Conservation (phyloP, 2,113 vertebrate genomes). For the Emydura subglobosa region DNA sequence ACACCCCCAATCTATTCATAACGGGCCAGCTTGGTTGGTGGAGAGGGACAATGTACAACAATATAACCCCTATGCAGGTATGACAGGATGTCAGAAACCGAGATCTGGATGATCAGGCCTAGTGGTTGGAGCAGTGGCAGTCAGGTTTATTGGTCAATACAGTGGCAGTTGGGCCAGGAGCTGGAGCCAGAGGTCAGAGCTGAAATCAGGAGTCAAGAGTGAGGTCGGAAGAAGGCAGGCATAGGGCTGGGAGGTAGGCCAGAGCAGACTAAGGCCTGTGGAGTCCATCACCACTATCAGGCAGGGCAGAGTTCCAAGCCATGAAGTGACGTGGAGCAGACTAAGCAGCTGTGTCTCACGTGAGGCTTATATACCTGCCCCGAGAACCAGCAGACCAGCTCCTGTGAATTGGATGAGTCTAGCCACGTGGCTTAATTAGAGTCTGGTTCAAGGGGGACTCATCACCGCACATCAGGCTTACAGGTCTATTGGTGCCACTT, state of each 20-base stretch:
- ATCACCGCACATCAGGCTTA: not conserved
- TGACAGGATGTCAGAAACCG: not conserved
- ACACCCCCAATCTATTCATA: too few species aligned
- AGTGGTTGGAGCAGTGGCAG: not conserved
- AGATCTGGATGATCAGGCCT: not conserved
- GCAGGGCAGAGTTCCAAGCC: not conserved
- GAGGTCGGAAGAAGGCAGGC: not conserved
- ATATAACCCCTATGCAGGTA: not conserved
- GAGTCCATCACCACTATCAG: not conserved
- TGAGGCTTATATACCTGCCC: not conserved
- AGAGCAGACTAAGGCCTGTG: not conserved
- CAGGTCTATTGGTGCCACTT: not conserved
- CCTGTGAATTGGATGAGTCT: not conserved
- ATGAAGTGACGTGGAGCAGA: too few species aligned
- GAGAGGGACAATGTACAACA: too few species aligned
- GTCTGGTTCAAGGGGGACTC: not conserved
- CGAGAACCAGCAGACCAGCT: not conserved
- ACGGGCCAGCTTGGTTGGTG: too few species aligned
- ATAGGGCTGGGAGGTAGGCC: not conserved
- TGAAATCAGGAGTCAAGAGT: not conserved
- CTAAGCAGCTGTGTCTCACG: not conserved
- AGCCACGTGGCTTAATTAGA: not conserved
- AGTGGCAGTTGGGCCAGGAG: not conserved
- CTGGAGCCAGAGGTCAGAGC: not conserved
- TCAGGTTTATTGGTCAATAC: too few species aligned